A percentile compares a stretch with the other conserved stretches of the same genome.
phyloP scores from a whole-genome alignment of 2,888 invertebrate genomes.

The Limnephilus auricula region DNA sequence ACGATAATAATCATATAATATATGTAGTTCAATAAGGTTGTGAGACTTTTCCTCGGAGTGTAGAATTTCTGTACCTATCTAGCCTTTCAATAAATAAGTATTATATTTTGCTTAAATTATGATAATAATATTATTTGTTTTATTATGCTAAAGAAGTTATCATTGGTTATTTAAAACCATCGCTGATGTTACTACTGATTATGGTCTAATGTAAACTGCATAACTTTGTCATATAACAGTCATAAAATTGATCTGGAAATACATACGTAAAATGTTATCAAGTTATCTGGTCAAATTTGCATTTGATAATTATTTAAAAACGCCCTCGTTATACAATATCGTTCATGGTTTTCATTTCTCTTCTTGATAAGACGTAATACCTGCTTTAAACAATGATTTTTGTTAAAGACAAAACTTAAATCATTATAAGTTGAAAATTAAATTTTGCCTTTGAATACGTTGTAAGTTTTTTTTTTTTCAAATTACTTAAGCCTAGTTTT shows the following conservation, averaged over 20 bases:
- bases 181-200: background rate
- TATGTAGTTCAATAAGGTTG: slow-evolving; percentile 32
- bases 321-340: background rate
- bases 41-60: slow-evolving; percentile 31
- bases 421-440: background rate
- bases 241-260: background rate
- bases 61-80: background rate
- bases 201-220: background rate
- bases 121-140: background rate
- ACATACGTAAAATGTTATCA: background rate
- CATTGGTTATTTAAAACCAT: background rate
- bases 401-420: background rate
- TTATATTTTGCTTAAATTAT: background rate
- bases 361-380: background rate
- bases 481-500: too few relatives aligned
- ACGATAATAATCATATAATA: background rate
- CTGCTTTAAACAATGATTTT: background rate
- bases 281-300: background rate
- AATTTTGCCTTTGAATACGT: background rate
- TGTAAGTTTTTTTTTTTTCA: background rate
- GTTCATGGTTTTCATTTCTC: background rate
- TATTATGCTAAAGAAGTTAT: background rate
- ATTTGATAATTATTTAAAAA: background rate
- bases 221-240: background rate
- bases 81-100: background rate